Conservation (phyloP, 2,888 invertebrate genomes). For the Cephus pulcher region DNA sequence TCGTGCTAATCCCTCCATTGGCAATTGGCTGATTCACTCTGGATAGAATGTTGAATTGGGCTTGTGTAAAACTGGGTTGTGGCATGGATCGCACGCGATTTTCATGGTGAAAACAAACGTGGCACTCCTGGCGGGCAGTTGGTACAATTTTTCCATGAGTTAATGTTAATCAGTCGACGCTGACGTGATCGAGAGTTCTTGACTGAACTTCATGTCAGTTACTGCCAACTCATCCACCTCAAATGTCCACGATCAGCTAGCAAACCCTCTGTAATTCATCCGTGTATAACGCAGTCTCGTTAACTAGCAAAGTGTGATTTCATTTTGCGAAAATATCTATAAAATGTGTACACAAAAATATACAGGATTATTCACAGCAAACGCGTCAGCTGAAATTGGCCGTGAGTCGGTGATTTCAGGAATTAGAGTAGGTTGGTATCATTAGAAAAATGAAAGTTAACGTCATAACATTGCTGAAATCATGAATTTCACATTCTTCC, state of each 20-base stretch:
- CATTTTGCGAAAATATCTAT: not conserved
- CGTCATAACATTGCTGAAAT: too few species aligned
- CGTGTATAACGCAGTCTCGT: not conserved
- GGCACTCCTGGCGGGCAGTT: slow-evolving; percentile 37
- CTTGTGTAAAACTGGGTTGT: not conserved
- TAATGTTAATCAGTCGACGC: slow-evolving; percentile 63
- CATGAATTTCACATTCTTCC: too few species aligned
- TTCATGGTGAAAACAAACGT: not conserved
- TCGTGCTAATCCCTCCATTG: not conserved
- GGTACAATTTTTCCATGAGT: slow-evolving; percentile 59
- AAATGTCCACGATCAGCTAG: not conserved
- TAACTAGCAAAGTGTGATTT: not conserved
- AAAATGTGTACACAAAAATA: not conserved
- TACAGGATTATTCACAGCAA: too few species aligned
- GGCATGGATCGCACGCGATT: not conserved
- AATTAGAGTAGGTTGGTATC: too few species aligned
- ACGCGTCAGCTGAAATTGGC: too few species aligned
- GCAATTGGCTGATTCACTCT: not conserved
- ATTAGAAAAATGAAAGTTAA: too few species aligned
- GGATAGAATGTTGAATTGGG: not conserved
- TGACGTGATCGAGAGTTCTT: slow-evolving; percentile 59
- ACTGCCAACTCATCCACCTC: slow-evolving; percentile 35
- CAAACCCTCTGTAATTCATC: not conserved
- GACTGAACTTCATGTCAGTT: slow-evolving; percentile 55
- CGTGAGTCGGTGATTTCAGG: too few species aligned